Conservation (phyloP, 2,888 invertebrate genomes). For the Schizotus pectinicornis region DNA sequence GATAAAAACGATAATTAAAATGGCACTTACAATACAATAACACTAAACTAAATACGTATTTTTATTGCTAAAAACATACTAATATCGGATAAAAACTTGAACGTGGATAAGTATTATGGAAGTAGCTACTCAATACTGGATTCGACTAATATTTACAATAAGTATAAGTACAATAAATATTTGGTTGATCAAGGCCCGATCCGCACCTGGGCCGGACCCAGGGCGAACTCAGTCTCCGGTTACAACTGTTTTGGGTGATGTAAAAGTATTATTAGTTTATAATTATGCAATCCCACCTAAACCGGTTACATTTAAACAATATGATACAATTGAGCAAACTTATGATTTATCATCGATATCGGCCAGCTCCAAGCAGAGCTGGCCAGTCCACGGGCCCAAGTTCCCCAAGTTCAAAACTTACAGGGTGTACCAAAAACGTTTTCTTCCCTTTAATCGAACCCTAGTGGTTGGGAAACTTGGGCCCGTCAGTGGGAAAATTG, state of each 20-base stretch:
- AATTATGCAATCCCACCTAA: conserved; percentile 11
- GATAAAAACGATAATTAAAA: conserved; percentile 17
- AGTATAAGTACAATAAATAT: conserved; percentile 25
- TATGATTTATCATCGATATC: background rate
- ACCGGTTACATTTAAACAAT: conserved; percentile 22
- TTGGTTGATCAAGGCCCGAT: conserved; percentile 19
- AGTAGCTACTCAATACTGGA: conserved; percentile 12
- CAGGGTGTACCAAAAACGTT: background rate
- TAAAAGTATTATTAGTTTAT: conserved; percentile 6
- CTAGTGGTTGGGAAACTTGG: too few relatives aligned
- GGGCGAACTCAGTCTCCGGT: conserved; percentile 13
- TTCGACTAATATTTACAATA: conserved; percentile 23
- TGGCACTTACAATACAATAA: conserved; percentile 16
- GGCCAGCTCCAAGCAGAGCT: too few relatives aligned
- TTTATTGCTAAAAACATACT: conserved; percentile 3
- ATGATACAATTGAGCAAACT: conserved; percentile 23
- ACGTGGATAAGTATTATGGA: conserved; percentile 1
- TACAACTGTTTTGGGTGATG: conserved; percentile 19
- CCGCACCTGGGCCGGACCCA: background rate
- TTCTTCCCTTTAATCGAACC: background rate
- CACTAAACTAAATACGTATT: conserved; percentile 23
- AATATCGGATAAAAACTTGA: conserved; percentile 4
- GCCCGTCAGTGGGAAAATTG: too few relatives aligned
- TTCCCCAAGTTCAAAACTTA: background rate
- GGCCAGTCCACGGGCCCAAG: too few relatives aligned